Evolutionary conservation across 2,113 vertebrate genomes (phyloP).

Genomic region (Tiliqua scincoides): DNA sequence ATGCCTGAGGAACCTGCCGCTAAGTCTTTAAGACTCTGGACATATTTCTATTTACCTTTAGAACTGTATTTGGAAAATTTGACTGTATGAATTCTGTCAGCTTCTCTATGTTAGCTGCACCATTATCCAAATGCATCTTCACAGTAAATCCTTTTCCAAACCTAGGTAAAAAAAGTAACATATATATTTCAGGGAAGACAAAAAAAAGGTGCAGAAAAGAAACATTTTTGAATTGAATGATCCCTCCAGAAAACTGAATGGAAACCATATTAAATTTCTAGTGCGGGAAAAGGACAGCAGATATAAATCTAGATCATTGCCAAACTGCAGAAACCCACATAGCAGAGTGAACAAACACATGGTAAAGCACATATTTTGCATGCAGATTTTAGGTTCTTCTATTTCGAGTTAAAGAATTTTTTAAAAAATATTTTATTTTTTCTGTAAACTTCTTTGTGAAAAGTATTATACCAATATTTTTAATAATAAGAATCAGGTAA

Average conservation of each 20-base stretch:
- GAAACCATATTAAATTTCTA: slow-evolving; percentile 20
- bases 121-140: slow-evolving; percentile 91
- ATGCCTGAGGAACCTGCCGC: not conserved
- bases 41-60: slow-evolving; percentile 84
- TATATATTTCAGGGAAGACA: slow-evolving; percentile 22
- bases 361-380: not conserved
- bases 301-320: not conserved
- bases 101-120: slow-evolving; percentile 74
- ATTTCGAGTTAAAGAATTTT: too few species aligned
- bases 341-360: not conserved
- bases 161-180: slow-evolving; percentile 72
- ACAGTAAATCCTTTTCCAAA: slow-evolving; percentile 98
- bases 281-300: not conserved
- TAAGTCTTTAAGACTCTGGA: not conserved
- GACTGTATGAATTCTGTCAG: slow-evolving; percentile 92
- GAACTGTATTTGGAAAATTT: slow-evolving; percentile 88
- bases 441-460: too few species aligned
- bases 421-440: too few species aligned
- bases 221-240: not conserved
- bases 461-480: too few species aligned
- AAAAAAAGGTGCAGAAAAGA: not conserved
- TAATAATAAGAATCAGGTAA: too few species aligned
- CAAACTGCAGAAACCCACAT: not conserved
- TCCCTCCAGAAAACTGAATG: slow-evolving; percentile 18
- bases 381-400: too few species aligned